Percentiles rank a stretch among this genome's conserved stretches.
Conservation (phyloP, 2,797 vertebrate species). For the Microctenopoma stevenorrisi region DNA sequence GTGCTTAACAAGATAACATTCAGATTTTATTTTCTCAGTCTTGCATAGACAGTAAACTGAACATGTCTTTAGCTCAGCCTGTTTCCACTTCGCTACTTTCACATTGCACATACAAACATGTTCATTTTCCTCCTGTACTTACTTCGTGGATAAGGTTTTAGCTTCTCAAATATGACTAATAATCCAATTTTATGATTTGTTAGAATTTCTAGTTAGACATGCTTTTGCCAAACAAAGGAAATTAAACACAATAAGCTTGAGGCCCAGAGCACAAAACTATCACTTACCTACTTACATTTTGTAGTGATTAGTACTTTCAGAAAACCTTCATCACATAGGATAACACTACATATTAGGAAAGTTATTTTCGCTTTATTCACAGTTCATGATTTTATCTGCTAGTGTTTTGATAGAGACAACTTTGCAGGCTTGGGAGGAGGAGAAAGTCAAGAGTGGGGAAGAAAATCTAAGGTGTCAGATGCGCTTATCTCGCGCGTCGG, state of each 20-base stretch:
- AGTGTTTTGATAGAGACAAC: conserved; percentile 24
- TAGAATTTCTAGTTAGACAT: not conserved
- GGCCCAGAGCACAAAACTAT: no score
- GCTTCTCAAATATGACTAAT: no score
- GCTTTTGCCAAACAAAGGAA: not conserved
- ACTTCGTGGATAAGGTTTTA: not conserved
- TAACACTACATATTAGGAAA: no score
- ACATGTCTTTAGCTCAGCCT: not conserved
- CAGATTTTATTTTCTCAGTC: conserved; percentile 15
- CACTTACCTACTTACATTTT: no score
- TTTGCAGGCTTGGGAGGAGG: conserved; percentile 32
- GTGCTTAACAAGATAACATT: conserved; percentile 14
- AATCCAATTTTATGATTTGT: not conserved
- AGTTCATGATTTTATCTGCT: not conserved
- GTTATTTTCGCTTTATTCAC: not conserved
- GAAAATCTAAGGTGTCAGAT: conserved; percentile 46
- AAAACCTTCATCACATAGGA: no score
- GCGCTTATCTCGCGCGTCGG: conserved; percentile 48
- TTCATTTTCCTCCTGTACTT: not conserved
- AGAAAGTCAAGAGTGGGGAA: conserved; percentile 36
- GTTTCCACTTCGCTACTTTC: not conserved
- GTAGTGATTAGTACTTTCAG: no score
- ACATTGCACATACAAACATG: no score
- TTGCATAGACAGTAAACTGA: not conserved
- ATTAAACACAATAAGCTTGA: no score